Conservation (phyloP, 1,140 invertebrate species). For the Amphibalanus amphitrite region DNA sequence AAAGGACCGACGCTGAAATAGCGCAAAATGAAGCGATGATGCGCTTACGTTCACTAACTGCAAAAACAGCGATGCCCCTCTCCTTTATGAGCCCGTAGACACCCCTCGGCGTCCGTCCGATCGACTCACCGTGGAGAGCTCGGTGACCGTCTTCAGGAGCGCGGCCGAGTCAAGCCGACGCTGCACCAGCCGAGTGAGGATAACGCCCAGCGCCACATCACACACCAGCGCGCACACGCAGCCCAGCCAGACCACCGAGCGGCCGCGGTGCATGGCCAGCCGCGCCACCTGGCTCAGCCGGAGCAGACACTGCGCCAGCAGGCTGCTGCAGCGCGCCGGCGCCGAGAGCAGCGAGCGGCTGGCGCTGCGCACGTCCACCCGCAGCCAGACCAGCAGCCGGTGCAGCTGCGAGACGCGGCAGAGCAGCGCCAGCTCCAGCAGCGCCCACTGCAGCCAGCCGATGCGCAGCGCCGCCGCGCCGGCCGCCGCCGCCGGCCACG, state of each 20-base stretch:
- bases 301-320: background rate
- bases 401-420: background rate
- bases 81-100: no score
- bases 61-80: no score
- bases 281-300: background rate
- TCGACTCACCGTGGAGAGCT: background rate
- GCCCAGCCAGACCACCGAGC: background rate
- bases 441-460: background rate
- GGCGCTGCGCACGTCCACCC: background rate
- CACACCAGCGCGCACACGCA: background rate
- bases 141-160: background rate
- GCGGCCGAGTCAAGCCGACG: background rate
- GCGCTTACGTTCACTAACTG: no score
- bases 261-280: background rate
- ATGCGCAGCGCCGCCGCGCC: background rate
- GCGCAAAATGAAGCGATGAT: no score
- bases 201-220: background rate
- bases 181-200: background rate
- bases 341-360: background rate
- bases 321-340: background rate
- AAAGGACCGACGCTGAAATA: no score
- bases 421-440: background rate
- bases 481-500: background rate
- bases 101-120: no score
- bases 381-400: background rate